Evolutionary conservation across 2,797 vertebrate species (phyloP), one percentile per base, ranked within the genome.

Genomic region (Sebastes taczanowskii): DNA sequence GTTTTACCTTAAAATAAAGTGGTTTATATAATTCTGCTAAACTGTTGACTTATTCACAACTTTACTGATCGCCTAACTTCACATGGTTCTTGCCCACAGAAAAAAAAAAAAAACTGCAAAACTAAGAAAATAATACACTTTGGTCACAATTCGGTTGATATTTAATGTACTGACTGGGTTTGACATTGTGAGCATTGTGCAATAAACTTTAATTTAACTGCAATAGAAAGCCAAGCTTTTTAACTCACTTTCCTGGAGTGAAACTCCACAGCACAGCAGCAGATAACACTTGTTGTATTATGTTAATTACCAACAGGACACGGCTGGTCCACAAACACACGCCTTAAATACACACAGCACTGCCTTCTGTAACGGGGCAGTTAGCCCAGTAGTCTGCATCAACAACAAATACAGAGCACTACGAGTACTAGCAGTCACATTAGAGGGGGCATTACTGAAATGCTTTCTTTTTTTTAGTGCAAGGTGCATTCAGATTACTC

Each of bases 301-400:
- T 30, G 61, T 66, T 74, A 71, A 78, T 77, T 62, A 60, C 8
- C 30, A 72, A 81, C 22, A 78, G 68, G 56, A 78, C 30, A n/a
- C 20, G 49, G 20, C 38, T 58, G 53, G 30, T 71, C 2, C 71
- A 72, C 71, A 69, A 62, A 61, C 25, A 60, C 59, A 63, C 72
- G 14, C 90, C 86, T 90, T 87, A 64, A 77, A 63, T 52, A 91
- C 87, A 89, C 76, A 90, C 63, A 65, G 60, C 29, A 11, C 60
- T 62, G 29, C 35, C 13, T 42, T 6, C 35, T 64, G 61, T 53
- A 67, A 46, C 1, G 1, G 10, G 20, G 49, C 42, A 32, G 52
- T 65, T 32, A n/a, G 22, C n/a, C 59, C n/a, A 56, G 25, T 6
- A 20, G 55, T 65, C 3, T n/a, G 23, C 64, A 69, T 22, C 34